Evolutionary conservation across 2,113 vertebrate species (phyloP).

Genomic region (Tragelaphus scriptus): DNA sequence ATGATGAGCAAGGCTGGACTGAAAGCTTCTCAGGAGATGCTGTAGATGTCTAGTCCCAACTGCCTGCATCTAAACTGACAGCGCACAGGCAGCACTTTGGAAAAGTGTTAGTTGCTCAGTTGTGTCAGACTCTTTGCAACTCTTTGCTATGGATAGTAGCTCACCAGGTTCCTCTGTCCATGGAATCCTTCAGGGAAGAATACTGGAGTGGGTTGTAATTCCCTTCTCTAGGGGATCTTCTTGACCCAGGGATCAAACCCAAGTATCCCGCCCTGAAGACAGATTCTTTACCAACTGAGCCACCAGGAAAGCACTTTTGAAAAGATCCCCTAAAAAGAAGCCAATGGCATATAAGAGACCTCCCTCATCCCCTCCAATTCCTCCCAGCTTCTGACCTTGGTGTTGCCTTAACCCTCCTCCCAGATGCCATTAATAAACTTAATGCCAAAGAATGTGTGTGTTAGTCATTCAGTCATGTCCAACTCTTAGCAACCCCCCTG

Average conservation of each 20-base stretch:
- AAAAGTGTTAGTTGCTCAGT: neutral
- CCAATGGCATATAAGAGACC: neutral
- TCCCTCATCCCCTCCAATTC: fast-evolving
- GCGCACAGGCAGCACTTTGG: neutral
- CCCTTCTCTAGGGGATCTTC: neutral
- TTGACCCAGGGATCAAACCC: neutral
- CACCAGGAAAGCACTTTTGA: neutral
- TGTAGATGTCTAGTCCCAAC: neutral
- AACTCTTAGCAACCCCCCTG: neutral
- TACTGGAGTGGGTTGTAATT: neutral
- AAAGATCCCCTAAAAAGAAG: neutral
- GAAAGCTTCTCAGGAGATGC: neutral
- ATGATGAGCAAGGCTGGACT: neutral
- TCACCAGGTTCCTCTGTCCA: neutral
- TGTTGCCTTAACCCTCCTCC: neutral
- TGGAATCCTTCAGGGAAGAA: neutral
- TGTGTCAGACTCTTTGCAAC: neutral
- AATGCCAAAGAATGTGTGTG: neutral
- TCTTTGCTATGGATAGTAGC: neutral
- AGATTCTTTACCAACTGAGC: neutral
- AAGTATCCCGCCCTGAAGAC: neutral
- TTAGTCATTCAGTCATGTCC: neutral
- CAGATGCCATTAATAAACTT: neutral
- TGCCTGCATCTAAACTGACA: neutral
- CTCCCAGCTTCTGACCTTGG: neutral